Percentiles rank a stretch among this genome's conserved stretches.
phyloP scores from a whole-genome alignment of 37 sponge, comb jelly and placozoan species.

The Chondrilla cf. caribensis region DNA sequence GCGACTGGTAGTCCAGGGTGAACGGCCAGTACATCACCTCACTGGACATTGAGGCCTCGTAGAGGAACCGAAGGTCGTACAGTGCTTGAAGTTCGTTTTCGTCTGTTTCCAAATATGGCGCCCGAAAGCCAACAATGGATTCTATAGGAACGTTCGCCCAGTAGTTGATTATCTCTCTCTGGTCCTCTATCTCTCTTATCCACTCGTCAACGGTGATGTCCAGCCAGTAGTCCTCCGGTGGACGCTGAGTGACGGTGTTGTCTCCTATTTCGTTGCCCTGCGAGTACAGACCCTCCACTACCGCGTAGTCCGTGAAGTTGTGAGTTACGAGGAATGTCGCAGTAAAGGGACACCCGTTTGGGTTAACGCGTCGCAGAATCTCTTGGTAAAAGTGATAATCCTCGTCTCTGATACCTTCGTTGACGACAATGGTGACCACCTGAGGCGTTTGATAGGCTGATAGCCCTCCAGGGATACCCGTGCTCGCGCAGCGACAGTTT shows the following conservation, averaged over 20 bases:
- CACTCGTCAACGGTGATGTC: slow-evolving; percentile 29
- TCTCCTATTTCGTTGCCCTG: slow-evolving; percentile 44
- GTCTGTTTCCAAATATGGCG: slow-evolving; percentile 36
- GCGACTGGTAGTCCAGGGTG: slow-evolving; percentile 63
- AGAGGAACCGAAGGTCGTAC: slow-evolving; percentile 32
- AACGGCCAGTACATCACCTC: slow-evolving; percentile 49
- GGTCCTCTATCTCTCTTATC: slow-evolving; percentile 36
- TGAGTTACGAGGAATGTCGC: slow-evolving; percentile 41
- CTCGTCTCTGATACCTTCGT: slow-evolving; percentile 21
- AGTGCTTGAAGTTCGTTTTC: slow-evolving; percentile 43
- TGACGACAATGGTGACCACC: slow-evolving; percentile 41
- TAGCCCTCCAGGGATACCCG: slow-evolving; percentile 52
- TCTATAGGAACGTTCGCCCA: slow-evolving; percentile 34
- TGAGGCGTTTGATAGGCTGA: slow-evolving; percentile 33
- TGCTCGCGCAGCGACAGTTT: slow-evolving; percentile 46
- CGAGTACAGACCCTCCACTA: slow-evolving; percentile 40
- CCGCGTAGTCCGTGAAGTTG: slow-evolving; percentile 48
- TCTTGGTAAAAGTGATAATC: slow-evolving; percentile 36
- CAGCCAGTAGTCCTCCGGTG: slow-evolving; percentile 42
- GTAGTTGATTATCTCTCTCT: slow-evolving; percentile 36
- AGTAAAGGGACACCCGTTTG: not conserved
- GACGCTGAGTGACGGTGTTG: slow-evolving; percentile 40
- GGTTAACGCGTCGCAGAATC: slow-evolving; percentile 29
- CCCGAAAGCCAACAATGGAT: slow-evolving; percentile 35
- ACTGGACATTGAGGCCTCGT: slow-evolving; percentile 50